Conservation (phyloP, 1,140 invertebrate genomes). For the Latrodectus geometricus region DNA sequence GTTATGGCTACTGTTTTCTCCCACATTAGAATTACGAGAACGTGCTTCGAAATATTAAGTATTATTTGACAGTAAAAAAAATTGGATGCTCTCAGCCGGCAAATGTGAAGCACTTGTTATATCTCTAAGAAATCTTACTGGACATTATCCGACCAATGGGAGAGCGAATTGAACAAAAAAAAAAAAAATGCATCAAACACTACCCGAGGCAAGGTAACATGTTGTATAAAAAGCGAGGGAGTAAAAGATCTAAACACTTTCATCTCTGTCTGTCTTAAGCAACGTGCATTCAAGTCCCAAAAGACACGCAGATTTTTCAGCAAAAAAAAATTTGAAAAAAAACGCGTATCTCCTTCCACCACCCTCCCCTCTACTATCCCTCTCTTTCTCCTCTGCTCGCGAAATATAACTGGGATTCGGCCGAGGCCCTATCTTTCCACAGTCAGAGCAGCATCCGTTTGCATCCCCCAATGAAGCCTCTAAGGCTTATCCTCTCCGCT, state of each 20-base stretch:
- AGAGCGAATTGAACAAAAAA: neutral
- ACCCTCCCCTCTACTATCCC: neutral
- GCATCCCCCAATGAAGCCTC: slow-evolving; percentile 5
- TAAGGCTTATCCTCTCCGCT: neutral
- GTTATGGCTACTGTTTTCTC: too few species aligned
- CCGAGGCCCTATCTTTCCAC: neutral
- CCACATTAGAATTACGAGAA: too few species aligned
- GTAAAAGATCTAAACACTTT: neutral
- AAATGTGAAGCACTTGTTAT: neutral
- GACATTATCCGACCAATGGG: neutral
- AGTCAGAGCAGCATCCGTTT: neutral
- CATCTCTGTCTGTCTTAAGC: neutral
- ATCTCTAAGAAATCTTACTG: neutral
- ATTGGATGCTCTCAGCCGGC: neutral
- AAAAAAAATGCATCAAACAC: neutral
- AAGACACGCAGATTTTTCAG: neutral
- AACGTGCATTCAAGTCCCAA: neutral
- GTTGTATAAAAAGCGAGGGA: neutral
- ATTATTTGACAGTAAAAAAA: neutral
- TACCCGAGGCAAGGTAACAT: neutral
- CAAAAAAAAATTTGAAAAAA: neutral
- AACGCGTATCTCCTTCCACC: slow-evolving; percentile 1
- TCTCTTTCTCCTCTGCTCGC: neutral
- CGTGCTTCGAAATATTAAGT: too few species aligned
- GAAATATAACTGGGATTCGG: slow-evolving; percentile 20